Base-by-base conservation (phyloP, 2,888 invertebrate genomes). In the Entomobrya proxima region DNA sequence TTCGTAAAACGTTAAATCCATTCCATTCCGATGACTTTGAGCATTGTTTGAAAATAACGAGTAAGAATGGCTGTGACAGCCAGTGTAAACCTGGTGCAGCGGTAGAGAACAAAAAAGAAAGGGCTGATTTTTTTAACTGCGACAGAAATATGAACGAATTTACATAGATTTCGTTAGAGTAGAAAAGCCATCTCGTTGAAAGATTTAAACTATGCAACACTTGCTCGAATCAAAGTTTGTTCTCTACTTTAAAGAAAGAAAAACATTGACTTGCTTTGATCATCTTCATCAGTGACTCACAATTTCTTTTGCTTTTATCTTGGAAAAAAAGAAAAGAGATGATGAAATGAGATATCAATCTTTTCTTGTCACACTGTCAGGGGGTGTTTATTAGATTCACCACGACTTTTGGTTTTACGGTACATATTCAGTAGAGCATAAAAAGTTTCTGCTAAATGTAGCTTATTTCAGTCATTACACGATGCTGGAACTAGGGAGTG, bases 21-120 rank as follows among this genome's bases (percentile, higher is more conserved):
- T n/a, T 67, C 47, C 30, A 79, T 50, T 58, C 35, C n/a, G 40
- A 50, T 47, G 32, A 58, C 40, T 55, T 52, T 13, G 75, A 52
- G 47, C 24, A 55, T 76, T 80, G 44, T 80, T 80, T 80, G 47
- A 40, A 69, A 80, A 80, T 80, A 80, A 74, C 74, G 67, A 74
- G 30, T 2, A 74, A 30, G 81, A 58, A 74, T 82, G 81, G 75
- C 61, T 27, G 50, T 82, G 81, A 75, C 81, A 80, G 80, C 40
- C 5, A 58, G 11, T n/a, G 21, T 21, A n/a, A 5, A 52, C 13
- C 30, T 32, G 18, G 9, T 50, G 64, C 40, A 44, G 24, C 69
- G 13, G 13, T 27, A 15, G 21, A 50, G 30, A 69, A 44, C 74
- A 30, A 44, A 74, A 74, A 47, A 44, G 47, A 50, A 74, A 11